Evolutionary conservation across 1,140 invertebrate genomes (phyloP).

Genomic region (Cyrtorhinus lividipennis): DNA sequence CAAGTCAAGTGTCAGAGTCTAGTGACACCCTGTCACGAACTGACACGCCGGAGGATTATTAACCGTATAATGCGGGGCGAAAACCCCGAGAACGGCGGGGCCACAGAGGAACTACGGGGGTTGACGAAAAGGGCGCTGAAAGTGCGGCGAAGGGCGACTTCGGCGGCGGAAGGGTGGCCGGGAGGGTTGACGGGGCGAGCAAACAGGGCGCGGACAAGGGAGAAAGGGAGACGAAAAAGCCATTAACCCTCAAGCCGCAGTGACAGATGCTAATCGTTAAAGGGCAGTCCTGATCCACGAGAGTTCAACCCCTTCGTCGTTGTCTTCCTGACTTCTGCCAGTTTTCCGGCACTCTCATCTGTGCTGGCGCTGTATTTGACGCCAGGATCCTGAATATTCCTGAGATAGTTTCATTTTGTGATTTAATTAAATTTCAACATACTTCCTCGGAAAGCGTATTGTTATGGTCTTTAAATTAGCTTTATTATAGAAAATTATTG

Average conservation of each 20-base stretch:
- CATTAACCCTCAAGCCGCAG: background rate
- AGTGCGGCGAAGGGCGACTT: background rate
- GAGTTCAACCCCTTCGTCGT: too few relatives aligned
- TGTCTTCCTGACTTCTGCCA: background rate
- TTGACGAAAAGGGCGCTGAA: background rate
- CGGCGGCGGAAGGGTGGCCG: background rate
- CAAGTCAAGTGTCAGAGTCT: slow-evolving; percentile 8
- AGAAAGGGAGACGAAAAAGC: background rate
- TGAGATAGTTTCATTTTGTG: too few relatives aligned
- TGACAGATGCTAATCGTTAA: slow-evolving; percentile 6
- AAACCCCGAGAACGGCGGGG: background rate
- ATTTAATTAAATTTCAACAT: too few relatives aligned
- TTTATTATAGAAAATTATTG: too few relatives aligned
- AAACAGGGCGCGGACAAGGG: background rate
- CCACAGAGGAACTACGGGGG: background rate
- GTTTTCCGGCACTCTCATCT: background rate
- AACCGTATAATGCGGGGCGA: slow-evolving; percentile 4
- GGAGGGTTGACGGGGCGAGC: background rate
- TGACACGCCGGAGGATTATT: slow-evolving; percentile 1
- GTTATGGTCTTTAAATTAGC: too few relatives aligned
- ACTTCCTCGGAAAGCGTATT: too few relatives aligned
- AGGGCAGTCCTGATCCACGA: too few relatives aligned
- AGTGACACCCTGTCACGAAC: slow-evolving; percentile 2
- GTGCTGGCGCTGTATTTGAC: too few relatives aligned
- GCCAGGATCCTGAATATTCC: too few relatives aligned